Evolutionary conservation across 2,888 invertebrate species (phyloP).

Genomic region (Meghimatium bilineatum): DNA sequence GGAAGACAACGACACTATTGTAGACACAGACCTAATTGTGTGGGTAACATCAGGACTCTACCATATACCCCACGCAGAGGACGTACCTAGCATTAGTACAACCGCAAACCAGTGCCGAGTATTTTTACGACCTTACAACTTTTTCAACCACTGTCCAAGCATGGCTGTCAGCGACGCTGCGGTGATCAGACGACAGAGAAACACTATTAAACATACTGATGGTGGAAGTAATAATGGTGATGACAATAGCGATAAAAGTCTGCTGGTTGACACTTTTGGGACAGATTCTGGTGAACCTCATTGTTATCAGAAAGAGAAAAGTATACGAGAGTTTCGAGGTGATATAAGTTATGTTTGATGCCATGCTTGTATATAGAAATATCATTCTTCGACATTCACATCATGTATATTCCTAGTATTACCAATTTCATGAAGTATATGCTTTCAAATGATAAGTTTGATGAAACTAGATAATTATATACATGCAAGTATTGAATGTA

Average conservation of each 20-base stretch:
- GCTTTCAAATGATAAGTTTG: too few species aligned
- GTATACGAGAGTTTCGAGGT: constrained; percentile 47
- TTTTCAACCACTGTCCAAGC: constrained; percentile 69
- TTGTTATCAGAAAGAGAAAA: constrained; percentile 50
- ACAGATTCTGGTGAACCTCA: constrained; percentile 42
- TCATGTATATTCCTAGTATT: too few species aligned
- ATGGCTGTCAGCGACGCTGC: constrained; percentile 63
- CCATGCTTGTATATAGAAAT: too few species aligned
- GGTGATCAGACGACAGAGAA: constrained; percentile 53
- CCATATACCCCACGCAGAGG: constrained; percentile 72
- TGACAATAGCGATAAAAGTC: constrained; percentile 1
- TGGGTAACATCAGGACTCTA: constrained; percentile 71
- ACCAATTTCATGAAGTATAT: too few species aligned
- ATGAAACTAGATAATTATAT: too few species aligned
- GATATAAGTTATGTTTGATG: constrained; percentile 12
- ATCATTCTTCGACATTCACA: too few species aligned
- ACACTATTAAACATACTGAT: constrained; percentile 43
- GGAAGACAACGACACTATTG: constrained; percentile 68
- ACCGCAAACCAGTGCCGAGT: constrained; percentile 61
- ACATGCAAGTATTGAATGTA: too few species aligned
- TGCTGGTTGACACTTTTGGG: constrained; percentile 47
- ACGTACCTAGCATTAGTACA: constrained; percentile 69
- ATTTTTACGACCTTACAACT: constrained; percentile 69
- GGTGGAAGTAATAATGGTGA: constrained; percentile 35
- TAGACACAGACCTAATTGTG: constrained; percentile 70